Evolutionary conservation across 2,888 invertebrate genomes (phyloP), one percentile per base, ranked within the genome.

Genomic region (Rhabditoides inermis): DNA sequence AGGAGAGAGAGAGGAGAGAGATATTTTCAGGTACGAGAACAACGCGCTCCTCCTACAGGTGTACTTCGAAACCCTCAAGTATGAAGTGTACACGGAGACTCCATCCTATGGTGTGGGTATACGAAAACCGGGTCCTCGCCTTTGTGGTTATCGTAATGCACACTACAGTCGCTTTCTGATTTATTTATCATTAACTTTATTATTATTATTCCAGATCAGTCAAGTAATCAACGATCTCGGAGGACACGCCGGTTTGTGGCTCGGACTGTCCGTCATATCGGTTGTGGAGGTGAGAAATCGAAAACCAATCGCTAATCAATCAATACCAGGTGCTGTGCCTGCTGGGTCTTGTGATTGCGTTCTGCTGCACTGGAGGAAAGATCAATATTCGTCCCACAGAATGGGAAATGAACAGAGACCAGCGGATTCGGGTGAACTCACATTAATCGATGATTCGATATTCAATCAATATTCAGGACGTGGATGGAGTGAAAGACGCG

Each of bases 231-330:
- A 76, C 39, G 77, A 77, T 51, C 65, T 78, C 25, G 78, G 77
- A 2, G 78, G 77, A 23, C 77, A 77, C 53, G 70, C 77, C 22
- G 78, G 78, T 6, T 60, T 78, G 18, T 78, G 77, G 77, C 57
- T 78, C 10, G 78, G 78, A 4, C 61, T 78, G 23, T 77, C 77
- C 1, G 75, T 77, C 42, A 75, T 78, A 40, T 77, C 78, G 0
- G 51, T 76, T 2, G 75, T 77, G 3, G 78, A 78, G 55, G 64
- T 77, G n/a, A 22, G 18, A 40, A 40, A n/a, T 12, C 40, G 18
- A 40, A 40, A 40, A 10, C 7, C 10, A n/a, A 12, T 40, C 40
- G 10, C 15, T n/a, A 12, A n/a, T 20, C 18, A 12, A 12, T n/a
- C 7, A 40, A 40, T n/a, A n/a, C n/a, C n/a, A n/a, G n/a, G n/a